Evolutionary conservation across 2,888 invertebrate genomes (phyloP).

Genomic region (Archips xylosteana): DNA sequence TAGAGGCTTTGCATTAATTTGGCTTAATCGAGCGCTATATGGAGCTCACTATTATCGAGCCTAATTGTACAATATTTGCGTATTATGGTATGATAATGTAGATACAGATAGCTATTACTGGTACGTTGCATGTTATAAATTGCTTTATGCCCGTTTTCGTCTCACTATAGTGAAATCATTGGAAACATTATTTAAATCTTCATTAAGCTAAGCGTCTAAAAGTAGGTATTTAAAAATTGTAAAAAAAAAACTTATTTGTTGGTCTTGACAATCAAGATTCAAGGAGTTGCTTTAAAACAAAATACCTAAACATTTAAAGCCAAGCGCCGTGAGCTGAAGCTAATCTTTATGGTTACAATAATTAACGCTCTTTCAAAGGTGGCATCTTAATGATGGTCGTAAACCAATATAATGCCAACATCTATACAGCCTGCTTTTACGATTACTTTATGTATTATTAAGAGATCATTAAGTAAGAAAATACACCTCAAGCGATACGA

Average conservation of each 20-base stretch:
- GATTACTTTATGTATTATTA: slow-evolving; percentile 67
- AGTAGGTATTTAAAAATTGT: neutral
- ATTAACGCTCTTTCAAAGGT: slow-evolving; percentile 62
- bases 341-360: slow-evolving; percentile 46
- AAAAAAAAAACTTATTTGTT: neutral
- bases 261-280: neutral
- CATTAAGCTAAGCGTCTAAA: neutral
- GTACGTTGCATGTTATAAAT: too few relatives aligned
- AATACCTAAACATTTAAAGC: slow-evolving; percentile 19
- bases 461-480: slow-evolving; percentile 39
- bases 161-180: too few relatives aligned
- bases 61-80: neutral
- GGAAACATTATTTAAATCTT: too few relatives aligned
- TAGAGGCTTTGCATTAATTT: slow-evolving; percentile 14
- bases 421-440: slow-evolving; percentile 61
- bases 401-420: slow-evolving; percentile 66
- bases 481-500: slow-evolving; percentile 14
- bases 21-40: neutral
- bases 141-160: too few relatives aligned
- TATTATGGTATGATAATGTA: neutral
- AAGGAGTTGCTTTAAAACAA: neutral
- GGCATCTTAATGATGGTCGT: slow-evolving; percentile 65
- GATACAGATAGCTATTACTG: neutral
- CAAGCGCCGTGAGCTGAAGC: slow-evolving; percentile 19
- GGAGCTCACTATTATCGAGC: neutral